Evolutionary conservation across 2,888 invertebrate genomes (phyloP).

Genomic region (Eristalis intricaria): DNA sequence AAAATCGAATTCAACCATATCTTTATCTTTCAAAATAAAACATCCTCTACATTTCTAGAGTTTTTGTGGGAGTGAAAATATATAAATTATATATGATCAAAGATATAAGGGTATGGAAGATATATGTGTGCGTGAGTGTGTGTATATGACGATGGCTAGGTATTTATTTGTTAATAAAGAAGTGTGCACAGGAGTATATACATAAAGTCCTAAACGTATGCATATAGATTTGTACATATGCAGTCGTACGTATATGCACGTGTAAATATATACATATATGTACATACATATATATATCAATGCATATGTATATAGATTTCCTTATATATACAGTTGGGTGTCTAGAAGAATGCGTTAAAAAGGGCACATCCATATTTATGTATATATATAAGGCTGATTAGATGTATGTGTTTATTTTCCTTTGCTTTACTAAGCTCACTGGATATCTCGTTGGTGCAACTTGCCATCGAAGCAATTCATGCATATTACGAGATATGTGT

Average conservation of each 20-base stretch:
- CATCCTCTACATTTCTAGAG: background rate
- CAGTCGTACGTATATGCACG: background rate
- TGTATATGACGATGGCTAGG: too few species aligned
- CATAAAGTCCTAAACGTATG: too few species aligned
- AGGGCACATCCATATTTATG: background rate
- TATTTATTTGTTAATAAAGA: too few species aligned
- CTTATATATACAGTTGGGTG: background rate
- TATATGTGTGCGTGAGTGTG: too few species aligned
- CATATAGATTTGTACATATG: too few species aligned
- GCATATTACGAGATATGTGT: background rate
- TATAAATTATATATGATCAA: background rate
- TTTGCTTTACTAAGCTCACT: slow-evolving; percentile 20
- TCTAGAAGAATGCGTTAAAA: too few species aligned
- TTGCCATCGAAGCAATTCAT: background rate
- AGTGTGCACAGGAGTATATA: too few species aligned
- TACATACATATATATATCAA: background rate
- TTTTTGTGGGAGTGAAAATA: slow-evolving; percentile 23
- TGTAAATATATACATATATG: background rate
- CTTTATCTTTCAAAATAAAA: slow-evolving; percentile 25
- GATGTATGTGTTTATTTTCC: slow-evolving; percentile 36
- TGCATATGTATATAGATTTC: background rate
- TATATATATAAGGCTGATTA: slow-evolving; percentile 2
- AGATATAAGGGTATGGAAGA: background rate
- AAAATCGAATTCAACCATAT: slow-evolving; percentile 12
- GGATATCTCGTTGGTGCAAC: slow-evolving; percentile 16